phyloP scores from a whole-genome alignment of 2,797 vertebrate genomes.

The Adelosebastes latens region DNA sequence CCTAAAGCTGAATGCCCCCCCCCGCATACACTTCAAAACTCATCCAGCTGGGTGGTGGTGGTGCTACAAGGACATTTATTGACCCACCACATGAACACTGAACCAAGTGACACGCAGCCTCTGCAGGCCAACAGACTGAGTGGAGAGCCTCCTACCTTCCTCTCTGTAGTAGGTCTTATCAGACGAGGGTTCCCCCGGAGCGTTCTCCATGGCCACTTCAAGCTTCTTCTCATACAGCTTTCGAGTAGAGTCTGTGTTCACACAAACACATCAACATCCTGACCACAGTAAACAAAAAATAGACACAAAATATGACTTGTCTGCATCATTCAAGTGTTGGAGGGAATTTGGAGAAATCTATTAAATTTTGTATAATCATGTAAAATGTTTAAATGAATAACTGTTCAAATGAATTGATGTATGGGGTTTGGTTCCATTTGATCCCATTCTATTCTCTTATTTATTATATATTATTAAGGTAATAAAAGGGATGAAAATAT shows the following conservation, averaged over 20 bases:
- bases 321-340: neutral
- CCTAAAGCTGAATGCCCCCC: too few relatives aligned
- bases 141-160: slow-evolving; percentile 64
- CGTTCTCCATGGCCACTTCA: slow-evolving; percentile 59
- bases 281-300: neutral
- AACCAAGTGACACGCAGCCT: neutral
- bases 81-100: neutral
- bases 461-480: neutral
- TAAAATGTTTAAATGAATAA: neutral
- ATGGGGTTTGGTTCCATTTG: neutral
- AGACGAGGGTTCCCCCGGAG: slow-evolving; percentile 27
- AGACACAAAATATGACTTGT: neutral
- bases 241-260: slow-evolving; percentile 68
- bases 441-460: neutral
- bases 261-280: slow-evolving; percentile 6
- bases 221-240: slow-evolving; percentile 81
- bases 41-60: neutral
- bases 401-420: neutral
- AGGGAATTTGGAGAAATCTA: neutral
- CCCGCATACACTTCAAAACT: neutral
- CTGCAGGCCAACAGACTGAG: neutral
- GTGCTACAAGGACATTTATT: neutral
- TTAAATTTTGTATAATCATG: neutral
- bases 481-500: neutral
- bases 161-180: slow-evolving; percentile 85